Evolutionary conservation across 1,140 invertebrate species (phyloP).

Genomic region (Halictus rubicundus): DNA sequence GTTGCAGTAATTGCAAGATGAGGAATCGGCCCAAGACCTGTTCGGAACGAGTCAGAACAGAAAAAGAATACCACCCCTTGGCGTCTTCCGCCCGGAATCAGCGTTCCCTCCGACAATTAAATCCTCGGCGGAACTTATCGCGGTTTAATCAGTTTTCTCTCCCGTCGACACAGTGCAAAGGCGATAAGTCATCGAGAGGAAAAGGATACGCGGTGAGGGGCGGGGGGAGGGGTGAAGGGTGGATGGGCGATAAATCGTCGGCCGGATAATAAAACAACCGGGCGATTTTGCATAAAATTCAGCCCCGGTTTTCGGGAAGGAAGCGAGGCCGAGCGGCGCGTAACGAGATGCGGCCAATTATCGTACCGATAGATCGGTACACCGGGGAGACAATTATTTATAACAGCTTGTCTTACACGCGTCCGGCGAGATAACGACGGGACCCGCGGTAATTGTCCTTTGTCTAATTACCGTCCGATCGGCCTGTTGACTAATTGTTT

Average conservation of each 20-base stretch:
- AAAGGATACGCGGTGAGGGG: neutral
- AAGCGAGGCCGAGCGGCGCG: neutral
- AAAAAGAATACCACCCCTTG: neutral
- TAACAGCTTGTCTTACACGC: conserved; percentile 62
- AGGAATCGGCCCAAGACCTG: no score
- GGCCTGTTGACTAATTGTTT: conserved; percentile 66
- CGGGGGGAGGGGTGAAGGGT: neutral
- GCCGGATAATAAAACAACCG: conserved; percentile 9
- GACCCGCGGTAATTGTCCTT: conserved; percentile 60
- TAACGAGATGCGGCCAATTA: conserved; percentile 42
- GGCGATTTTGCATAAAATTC: conserved; percentile 25
- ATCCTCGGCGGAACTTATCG: conserved; percentile 1
- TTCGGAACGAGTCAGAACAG: no score
- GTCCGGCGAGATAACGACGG: conserved; percentile 55
- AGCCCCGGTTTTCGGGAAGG: conserved; percentile 18
- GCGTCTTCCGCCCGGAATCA: neutral
- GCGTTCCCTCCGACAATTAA: neutral
- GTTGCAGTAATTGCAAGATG: no score
- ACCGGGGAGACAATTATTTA: conserved; percentile 40
- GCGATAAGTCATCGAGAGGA: conserved; percentile 18
- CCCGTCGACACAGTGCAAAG: neutral
- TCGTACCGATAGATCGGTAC: conserved; percentile 27
- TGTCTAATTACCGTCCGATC: conserved; percentile 59
- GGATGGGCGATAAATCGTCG: conserved; percentile 9
- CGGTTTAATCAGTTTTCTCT: conserved; percentile 1